Evolutionary conservation across 1,140 invertebrate genomes (phyloP), one percentile per base, ranked within the genome.

Genomic region (Atta texana): DNA sequence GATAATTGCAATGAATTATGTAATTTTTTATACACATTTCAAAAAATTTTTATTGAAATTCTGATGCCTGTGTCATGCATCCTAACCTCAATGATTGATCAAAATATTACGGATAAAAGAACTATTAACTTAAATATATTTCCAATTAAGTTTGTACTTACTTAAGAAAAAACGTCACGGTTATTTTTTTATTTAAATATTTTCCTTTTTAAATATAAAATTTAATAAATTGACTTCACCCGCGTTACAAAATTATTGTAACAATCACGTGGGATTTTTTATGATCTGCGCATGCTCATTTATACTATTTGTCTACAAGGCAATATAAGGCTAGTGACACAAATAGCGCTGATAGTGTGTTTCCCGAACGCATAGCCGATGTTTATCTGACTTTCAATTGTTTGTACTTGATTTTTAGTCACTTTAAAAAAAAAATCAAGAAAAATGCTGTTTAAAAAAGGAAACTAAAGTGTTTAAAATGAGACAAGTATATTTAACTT

Each of bases 1-100:
- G 18, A 39, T 74, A 12, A n/a, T 12, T 51, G 49, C 8, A 77
- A 31, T 7, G 2, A 49, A 72, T 53, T 72, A 34, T 61, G 51
- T 64, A 51, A n/a, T 44, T 85, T 5, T 34, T 28, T 14, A 64
- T 8, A 76, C 28, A 64, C 55, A 34, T 8, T 31, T 72, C 3
- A 5, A 89, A 57, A 1, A 87, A 31, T 66, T 74, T 55, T 28
- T 34, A 68, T 5, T 28, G 10, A 72, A 53, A 51, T 53, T 69
- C 16, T 24, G 4, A 59, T 78, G 18, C 10, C 39, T n/a, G 28
- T 69, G 2, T 39, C 34, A n/a, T 16, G 34, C 14, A 72, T 2
- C 8, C 14, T 71, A 81, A 81, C 64, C 49, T 80, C 31, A 39
- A 14, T 55, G 7, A 39, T n/a, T 51, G 10, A 18, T 55, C 4